Evolutionary conservation across 2,888 invertebrate species (phyloP).

Genomic region (Xestia ashworthii): DNA sequence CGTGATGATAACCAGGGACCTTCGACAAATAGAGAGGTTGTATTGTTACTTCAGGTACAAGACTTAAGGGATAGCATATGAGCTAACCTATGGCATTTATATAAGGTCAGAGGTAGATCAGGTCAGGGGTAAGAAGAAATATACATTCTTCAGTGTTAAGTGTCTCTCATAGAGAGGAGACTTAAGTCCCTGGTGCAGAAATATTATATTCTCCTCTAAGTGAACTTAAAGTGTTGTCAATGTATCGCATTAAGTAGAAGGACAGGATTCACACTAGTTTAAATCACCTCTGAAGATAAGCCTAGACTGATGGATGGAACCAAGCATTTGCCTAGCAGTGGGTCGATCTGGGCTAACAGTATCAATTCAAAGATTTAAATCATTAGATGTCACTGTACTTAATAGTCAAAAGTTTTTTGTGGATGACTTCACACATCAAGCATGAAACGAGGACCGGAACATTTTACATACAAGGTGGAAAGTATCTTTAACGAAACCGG

Average conservation of each 20-base stretch:
- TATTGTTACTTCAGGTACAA: conserved; percentile 15
- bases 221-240: not conserved
- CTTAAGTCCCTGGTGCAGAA: not conserved
- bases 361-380: not conserved
- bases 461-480: too few species aligned
- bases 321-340: not conserved
- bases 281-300: not conserved
- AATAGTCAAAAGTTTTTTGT: not conserved
- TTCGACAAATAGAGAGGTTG: conserved; percentile 35
- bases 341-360: not conserved
- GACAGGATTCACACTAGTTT: not conserved
- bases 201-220: not conserved
- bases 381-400: not conserved
- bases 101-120: not conserved
- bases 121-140: not conserved
- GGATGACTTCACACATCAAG: not conserved
- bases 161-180: not conserved
- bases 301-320: not conserved
- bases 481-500: too few species aligned
- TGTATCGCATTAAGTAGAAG: not conserved
- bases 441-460: not conserved
- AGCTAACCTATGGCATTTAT: not conserved
- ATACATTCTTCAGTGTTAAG: not conserved
- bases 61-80: not conserved
- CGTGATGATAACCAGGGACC: conserved; percentile 42